Conservation (phyloP, 1,140 invertebrate genomes). For the Campoletis sonorensis region DNA sequence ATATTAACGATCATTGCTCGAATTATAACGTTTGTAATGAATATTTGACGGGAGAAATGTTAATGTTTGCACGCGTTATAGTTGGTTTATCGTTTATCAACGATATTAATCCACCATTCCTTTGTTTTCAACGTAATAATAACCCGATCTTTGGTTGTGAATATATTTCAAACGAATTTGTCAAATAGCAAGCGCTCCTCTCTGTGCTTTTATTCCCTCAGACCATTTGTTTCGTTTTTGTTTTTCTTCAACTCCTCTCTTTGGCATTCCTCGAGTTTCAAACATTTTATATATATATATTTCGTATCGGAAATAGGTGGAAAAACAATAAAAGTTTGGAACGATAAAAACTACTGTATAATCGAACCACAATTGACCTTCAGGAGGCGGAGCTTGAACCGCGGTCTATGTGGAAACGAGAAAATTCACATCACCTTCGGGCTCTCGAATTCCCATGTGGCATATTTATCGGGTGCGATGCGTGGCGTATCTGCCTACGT, state of each 20-base stretch:
- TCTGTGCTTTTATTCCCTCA: too few relatives aligned
- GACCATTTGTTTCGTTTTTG: too few relatives aligned
- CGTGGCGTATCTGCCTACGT: constrained; percentile 6
- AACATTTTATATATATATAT: background rate
- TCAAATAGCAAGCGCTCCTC: too few relatives aligned
- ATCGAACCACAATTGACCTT: constrained; percentile 7
- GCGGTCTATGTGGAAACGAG: constrained; percentile 6
- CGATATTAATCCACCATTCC: background rate
- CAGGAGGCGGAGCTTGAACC: background rate
- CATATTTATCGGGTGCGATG: constrained; percentile 12
- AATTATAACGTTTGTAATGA: background rate
- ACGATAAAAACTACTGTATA: background rate
- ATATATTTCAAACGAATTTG: too few relatives aligned
- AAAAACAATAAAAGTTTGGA: background rate
- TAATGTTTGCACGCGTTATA: background rate
- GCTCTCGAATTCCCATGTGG: constrained; percentile 24
- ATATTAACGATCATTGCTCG: too few relatives aligned
- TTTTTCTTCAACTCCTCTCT: too few relatives aligned
- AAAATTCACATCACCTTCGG: constrained; percentile 23
- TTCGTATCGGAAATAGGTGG: constrained; percentile 51
- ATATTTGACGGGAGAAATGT: background rate
- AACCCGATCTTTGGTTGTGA: too few relatives aligned
- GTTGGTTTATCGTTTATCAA: background rate
- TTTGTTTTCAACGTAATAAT: too few relatives aligned
- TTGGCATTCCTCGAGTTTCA: background rate